These are phyloP conservation scores for Danio kyathit DNA, from an alignment of 2,797 vertebrate species.

Conservation along the genomic window DNA sequence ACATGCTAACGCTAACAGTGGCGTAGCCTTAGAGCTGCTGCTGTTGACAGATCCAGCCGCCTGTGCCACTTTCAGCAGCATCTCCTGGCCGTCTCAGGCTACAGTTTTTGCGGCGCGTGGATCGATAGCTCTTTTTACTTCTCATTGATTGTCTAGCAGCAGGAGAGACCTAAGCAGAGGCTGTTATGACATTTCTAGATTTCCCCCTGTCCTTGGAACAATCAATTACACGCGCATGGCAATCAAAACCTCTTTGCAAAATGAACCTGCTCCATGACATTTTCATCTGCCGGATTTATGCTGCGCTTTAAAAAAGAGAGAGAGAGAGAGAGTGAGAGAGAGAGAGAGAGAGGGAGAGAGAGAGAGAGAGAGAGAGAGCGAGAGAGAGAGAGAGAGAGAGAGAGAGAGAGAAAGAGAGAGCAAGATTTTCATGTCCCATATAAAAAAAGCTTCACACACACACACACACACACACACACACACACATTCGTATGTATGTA, in stretches of 20 bases:
- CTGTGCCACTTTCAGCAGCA: conserved; percentile 77
- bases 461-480: no score
- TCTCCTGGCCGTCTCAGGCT: conserved; percentile 80
- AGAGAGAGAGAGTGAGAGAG: conserved; percentile 33
- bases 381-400: conserved; percentile 32
- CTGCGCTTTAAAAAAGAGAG: conserved; percentile 65
- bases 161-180: conserved; percentile 84
- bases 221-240: conserved; percentile 87
- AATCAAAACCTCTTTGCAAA: conserved; percentile 90
- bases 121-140: conserved; percentile 88
- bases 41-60: conserved; percentile 79
- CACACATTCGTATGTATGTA: no score
- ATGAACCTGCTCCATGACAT: conserved; percentile 88
- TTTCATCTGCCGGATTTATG: conserved; percentile 88
- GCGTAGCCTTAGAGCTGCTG: conserved; percentile 71
- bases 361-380: conserved; percentile 37
- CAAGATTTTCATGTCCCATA: conserved; percentile 30
- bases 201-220: conserved; percentile 89
- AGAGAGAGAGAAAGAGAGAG: conserved; percentile 43
- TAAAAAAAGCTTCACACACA: no score
- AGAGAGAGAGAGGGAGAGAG: conserved; percentile 34
- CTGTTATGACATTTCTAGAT: conserved; percentile 90
- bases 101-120: conserved; percentile 80
- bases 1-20: conserved; percentile 75
- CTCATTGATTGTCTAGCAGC: conserved; percentile 85